phyloP scores from a whole-genome alignment of 2,113 vertebrate genomes.

The Cranoglanis bouderius region DNA sequence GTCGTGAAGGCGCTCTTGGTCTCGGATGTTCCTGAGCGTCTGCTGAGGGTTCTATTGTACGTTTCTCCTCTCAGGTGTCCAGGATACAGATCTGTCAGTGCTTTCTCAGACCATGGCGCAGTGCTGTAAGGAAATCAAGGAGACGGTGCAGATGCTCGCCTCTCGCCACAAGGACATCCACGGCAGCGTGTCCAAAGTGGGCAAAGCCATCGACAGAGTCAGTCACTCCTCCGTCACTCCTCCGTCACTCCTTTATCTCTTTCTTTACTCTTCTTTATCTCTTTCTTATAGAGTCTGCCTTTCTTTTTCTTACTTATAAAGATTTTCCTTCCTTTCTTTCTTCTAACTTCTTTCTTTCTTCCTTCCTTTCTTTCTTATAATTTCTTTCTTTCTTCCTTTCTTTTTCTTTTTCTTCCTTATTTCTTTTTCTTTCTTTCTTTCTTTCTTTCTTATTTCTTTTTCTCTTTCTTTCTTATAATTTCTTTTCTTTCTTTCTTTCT shows the following conservation, averaged over 20 bases:
- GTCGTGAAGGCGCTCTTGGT: neutral
- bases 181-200: constrained; percentile 87
- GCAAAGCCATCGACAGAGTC: constrained; percentile 89
- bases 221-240: constrained; percentile 21
- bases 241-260: too few species aligned
- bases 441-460: too few species aligned
- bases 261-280: too few species aligned
- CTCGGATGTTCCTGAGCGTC: neutral
- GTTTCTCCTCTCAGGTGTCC: constrained; percentile 73
- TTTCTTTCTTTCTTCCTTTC: neutral
- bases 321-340: neutral
- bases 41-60: neutral
- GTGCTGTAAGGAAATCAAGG: constrained; percentile 89
- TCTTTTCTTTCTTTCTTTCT: too few species aligned
- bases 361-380: neutral
- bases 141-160: constrained; percentile 86
- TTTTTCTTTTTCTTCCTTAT: neutral
- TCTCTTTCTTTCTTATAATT: neutral
- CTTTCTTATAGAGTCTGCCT: too few species aligned
- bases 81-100: constrained; percentile 81
- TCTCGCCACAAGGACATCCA: constrained; percentile 89
- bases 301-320: neutral
- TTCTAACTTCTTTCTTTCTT: neutral
- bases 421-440: neutral
- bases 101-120: constrained; percentile 86